These are phyloP conservation scores for Diglossa cyanea DNA, from an alignment of 2,797 vertebrate species.

Conservation along the genomic window DNA sequence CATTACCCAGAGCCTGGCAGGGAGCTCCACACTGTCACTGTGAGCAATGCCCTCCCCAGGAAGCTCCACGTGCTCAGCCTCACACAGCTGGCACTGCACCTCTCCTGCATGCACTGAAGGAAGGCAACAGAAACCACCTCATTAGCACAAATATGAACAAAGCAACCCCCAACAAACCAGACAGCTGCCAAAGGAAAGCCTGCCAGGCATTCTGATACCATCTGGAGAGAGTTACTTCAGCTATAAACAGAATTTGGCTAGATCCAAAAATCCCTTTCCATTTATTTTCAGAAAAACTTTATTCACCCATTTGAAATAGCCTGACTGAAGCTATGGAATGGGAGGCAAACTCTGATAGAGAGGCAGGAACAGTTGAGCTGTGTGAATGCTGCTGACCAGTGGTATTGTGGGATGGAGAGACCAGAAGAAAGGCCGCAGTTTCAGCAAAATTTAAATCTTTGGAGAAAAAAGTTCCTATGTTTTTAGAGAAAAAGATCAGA, in stretches of 20 bases:
- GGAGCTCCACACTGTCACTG: neutral
- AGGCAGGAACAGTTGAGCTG: neutral
- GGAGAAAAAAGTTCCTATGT: neutral
- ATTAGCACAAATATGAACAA: neutral
- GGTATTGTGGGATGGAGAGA: neutral
- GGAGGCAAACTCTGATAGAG: neutral
- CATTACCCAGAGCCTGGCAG: neutral
- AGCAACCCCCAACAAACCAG: neutral
- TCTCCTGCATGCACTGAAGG: accelerated
- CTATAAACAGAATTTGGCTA: neutral
- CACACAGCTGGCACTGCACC: neutral
- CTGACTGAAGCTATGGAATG: neutral
- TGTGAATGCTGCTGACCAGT: neutral
- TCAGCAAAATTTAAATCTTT: neutral
- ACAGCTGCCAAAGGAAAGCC: neutral
- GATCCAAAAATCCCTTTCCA: neutral
- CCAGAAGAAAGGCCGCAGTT: neutral
- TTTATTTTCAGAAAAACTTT: neutral
- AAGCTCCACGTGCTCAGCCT: accelerated
- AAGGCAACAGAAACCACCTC: neutral
- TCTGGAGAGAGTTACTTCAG: neutral
- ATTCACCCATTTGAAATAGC: neutral
- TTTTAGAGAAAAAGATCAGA: neutral
- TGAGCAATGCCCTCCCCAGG: neutral
- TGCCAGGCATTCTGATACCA: neutral